phyloP scores from a whole-genome alignment of 2,888 invertebrate genomes.

The Zaprionus lineosus region DNA sequence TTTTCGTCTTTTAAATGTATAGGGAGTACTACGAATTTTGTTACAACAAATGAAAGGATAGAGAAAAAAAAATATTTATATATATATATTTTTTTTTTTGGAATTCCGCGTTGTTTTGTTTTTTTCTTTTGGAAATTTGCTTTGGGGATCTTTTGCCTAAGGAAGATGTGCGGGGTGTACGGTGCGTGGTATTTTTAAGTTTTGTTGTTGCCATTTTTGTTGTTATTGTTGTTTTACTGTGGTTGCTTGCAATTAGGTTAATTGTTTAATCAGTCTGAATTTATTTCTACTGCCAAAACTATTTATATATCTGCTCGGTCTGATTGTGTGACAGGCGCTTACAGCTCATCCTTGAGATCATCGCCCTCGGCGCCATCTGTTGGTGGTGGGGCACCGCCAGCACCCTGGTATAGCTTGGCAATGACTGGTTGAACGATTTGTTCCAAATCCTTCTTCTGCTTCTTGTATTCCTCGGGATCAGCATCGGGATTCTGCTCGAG shows the following conservation, averaged over 20 bases:
- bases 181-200: conserved; percentile 19
- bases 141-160: conserved; percentile 19
- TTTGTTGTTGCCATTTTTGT: conserved; percentile 34
- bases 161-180: neutral
- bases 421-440: conserved; percentile 98
- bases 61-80: neutral
- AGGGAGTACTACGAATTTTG: conserved; percentile 19
- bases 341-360: conserved; percentile 94
- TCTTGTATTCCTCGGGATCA: conserved; percentile 95
- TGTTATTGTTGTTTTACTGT: conserved; percentile 24
- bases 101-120: conserved; percentile 9
- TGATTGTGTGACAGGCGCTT: conserved; percentile 67
- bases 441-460: conserved; percentile 97
- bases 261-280: conserved; percentile 80
- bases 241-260: conserved; percentile 49
- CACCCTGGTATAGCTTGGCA: conserved; percentile 95
- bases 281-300: conserved; percentile 68
- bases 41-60: conserved; percentile 11
- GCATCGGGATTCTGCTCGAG: conserved; percentile 97
- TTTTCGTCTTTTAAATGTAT: conserved; percentile 28
- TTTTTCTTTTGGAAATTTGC: conserved; percentile 11
- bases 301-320: conserved; percentile 54
- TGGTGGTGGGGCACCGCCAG: conserved; percentile 90
- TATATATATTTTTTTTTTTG: no score
- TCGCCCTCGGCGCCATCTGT: conserved; percentile 88